Base-by-base conservation (phyloP, 2,797 vertebrate species). In the Anableps anableps region DNA sequence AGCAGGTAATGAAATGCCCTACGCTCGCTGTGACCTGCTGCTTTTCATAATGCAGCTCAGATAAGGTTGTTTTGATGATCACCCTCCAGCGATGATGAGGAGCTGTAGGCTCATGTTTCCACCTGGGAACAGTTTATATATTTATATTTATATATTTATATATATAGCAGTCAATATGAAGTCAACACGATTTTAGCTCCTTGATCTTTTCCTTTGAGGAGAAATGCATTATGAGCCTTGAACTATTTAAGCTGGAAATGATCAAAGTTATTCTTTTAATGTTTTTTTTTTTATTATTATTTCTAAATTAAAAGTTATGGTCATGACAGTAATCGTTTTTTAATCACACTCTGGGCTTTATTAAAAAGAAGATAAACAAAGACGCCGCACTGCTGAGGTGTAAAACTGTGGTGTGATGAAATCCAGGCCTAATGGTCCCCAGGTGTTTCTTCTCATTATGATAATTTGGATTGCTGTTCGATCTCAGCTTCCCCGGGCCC, bases 361-460 rank as follows among this genome's bases (percentile, higher is more conserved):
- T 81, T 79, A 72, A 58, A 45, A 72, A 62, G n/a, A 43, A 70
- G 76, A 77, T 43, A 78, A 88, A 86, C 70, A 78, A 83, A 84
- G 0, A 68, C 81, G 78, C 79, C 26, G 34, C 43, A 68, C 14
- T 64, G 77, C 78, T 1, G 41, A 76, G 75, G 77, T 64, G 78
- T 76, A 81, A 85, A 70, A 66, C 79, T 3, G 74, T 0, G 21
- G 45, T 70, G 78, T 83, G 84, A 91, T 86, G 85, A 88, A 82
- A 83, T 82, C 76, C 79, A 48, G 76, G 60, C 74, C 64, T 47
- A 68, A 80, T 45, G 80, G 77, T 88, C 90, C 55, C 83, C 91
- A 81, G 82, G 88, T 88, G 92, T 84, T 89, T 79, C 80, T 80
- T 80, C 82, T 91, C 86, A 89, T 93, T 90, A 89, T 84, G 86